phyloP scores from a whole-genome alignment of 2,113 vertebrate genomes.

The Coptodon rendalli region DNA sequence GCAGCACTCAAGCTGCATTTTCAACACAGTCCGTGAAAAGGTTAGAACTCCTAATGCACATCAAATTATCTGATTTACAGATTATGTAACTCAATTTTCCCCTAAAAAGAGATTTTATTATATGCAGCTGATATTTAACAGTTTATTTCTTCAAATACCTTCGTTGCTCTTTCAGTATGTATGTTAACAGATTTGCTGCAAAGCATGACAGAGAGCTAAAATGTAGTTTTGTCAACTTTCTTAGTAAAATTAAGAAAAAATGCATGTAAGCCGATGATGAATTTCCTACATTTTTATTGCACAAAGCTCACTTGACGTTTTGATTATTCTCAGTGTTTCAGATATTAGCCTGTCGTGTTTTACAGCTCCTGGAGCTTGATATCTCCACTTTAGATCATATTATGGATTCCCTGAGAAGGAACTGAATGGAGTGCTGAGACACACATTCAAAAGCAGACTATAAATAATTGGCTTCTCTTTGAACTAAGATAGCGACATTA shows the following conservation, averaged over 20 bases:
- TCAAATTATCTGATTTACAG: neutral
- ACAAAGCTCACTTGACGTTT: neutral
- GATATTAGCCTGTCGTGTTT: neutral
- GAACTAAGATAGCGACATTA: neutral
- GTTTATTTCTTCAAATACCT: neutral
- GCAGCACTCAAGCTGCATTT: neutral
- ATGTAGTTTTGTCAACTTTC: accelerated
- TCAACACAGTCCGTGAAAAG: neutral
- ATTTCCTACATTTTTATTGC: neutral
- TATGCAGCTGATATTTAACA: neutral
- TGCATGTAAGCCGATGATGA: neutral
- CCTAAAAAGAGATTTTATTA: neutral
- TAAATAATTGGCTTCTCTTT: neutral
- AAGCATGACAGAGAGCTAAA: neutral
- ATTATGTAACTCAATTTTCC: neutral
- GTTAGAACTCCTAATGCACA: neutral
- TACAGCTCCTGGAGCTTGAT: neutral
- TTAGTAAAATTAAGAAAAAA: neutral
- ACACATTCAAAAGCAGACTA: neutral
- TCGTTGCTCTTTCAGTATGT: neutral
- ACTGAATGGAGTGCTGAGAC: neutral
- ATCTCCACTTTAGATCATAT: neutral
- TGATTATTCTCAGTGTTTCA: neutral
- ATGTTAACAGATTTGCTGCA: neutral
- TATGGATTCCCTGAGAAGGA: neutral